phyloP scores from a whole-genome alignment of 1,140 invertebrate species.

The Ditylenchus dipsaci region DNA sequence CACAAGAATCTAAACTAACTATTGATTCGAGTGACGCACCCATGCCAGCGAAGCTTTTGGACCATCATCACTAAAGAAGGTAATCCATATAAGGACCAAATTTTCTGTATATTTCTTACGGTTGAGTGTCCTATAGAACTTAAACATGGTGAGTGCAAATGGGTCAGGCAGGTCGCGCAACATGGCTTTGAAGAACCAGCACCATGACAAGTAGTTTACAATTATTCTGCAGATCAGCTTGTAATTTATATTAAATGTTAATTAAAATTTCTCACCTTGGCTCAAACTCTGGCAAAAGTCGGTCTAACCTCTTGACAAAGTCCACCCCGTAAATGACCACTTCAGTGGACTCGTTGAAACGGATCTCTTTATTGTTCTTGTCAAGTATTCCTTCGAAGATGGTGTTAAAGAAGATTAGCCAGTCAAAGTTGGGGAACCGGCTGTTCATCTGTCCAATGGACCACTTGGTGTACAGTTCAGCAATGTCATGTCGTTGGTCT shows the following conservation, averaged over 20 bases:
- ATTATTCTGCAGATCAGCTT: no score
- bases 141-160: slow-evolving; percentile 57
- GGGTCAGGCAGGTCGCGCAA: slow-evolving; percentile 52
- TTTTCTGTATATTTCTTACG: slow-evolving; percentile 27
- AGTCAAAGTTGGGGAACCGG: slow-evolving; percentile 52
- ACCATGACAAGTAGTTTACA: slow-evolving; percentile 55
- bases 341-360: slow-evolving; percentile 50
- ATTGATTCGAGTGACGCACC: slow-evolving; percentile 57
- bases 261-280: slow-evolving; percentile 23
- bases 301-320: slow-evolving; percentile 51
- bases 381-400: slow-evolving; percentile 52
- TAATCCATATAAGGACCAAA: not conserved
- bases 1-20: no score
- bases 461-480: slow-evolving; percentile 57
- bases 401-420: slow-evolving; percentile 54
- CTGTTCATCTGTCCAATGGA: slow-evolving; percentile 55
- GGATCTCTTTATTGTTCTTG: slow-evolving; percentile 25
- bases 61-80: slow-evolving; percentile 58
- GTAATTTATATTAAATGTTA: slow-evolving; percentile 4
- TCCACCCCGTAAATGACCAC: slow-evolving; percentile 57
- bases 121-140: slow-evolving; percentile 56
- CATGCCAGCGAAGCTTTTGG: slow-evolving; percentile 57
- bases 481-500: slow-evolving; percentile 56
- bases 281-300: slow-evolving; percentile 50
- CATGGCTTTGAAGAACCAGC: slow-evolving; percentile 57